Percentiles rank a stretch among this genome's conserved stretches.
These are phyloP conservation scores for Chlamydotis undulata DNA, from an alignment of 2,113 vertebrate species.

Conservation along the genomic window DNA sequence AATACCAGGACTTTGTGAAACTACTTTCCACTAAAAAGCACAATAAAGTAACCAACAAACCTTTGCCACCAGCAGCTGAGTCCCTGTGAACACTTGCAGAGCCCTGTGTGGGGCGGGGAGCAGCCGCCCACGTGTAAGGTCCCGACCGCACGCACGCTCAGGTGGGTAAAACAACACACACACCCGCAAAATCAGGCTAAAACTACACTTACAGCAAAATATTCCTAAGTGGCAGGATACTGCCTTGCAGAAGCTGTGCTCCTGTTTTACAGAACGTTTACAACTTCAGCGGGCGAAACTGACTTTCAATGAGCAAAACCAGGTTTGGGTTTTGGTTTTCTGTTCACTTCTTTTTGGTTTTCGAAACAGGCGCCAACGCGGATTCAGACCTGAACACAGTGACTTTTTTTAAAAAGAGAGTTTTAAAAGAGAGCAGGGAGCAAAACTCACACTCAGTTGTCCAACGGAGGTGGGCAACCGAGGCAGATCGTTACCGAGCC, in stretches of 20 bases:
- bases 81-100: not conserved
- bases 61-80: not conserved
- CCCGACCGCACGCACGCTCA: not conserved
- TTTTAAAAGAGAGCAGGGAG: not conserved
- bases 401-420: not conserved
- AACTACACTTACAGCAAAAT: not conserved
- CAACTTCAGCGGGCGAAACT: not conserved
- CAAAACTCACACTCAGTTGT: not conserved
- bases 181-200: not conserved
- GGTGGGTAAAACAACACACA: not conserved
- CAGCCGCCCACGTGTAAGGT: not conserved
- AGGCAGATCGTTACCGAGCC: not conserved
- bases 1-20: not conserved
- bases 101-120: rapidly evolving
- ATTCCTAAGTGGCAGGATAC: not conserved
- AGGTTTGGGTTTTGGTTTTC: not conserved
- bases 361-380: not conserved
- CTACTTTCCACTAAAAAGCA: not conserved
- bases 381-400: not conserved
- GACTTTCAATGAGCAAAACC: not conserved
- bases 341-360: not conserved
- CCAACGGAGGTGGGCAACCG: not conserved
- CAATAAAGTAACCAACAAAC: not conserved
- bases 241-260: not conserved
- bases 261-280: not conserved